Base-by-base conservation (phyloP, 1,140 invertebrate species). In the Branchinecta lindahli region DNA sequence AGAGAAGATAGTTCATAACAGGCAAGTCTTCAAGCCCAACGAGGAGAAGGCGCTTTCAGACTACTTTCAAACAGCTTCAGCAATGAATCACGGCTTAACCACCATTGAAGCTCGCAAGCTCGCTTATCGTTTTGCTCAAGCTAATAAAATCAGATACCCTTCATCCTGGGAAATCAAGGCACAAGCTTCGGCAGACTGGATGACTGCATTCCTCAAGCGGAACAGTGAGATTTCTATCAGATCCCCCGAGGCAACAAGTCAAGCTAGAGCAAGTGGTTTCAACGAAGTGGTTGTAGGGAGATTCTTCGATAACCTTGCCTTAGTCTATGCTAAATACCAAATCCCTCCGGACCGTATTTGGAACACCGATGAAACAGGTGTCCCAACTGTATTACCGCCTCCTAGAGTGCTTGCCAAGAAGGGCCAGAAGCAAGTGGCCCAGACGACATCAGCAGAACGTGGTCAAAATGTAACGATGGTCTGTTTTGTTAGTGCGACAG, bases 301-400 rank as follows among this genome's bases (percentile, higher is more conserved):
- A 45, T 68, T 68, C 18, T 68, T 73, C 68, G 33, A 72, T 47
- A 74, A 75, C 67, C 69, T 75, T 0, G 20, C 70, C n/a, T 44
- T 44, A 33, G 74, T 76, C 15, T 70, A 76, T 67, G 68, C 73
- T 46, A 69, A 66, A 45, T 52, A 76, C 68, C 46, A 70, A 18
- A 74, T 77, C 66, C 67, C 67, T 69, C 20, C 74, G 44, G n/a
- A 65, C 9, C 66, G 71, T 4, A 78, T 78, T 68, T 79, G 74
- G 71, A 80, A 80, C 73, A 73, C 77, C 15, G 79, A 80, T 71
- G 79, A 80, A 71, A 80, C 77, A 6, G 78, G 77, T 20, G 44
- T 77, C 10, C 77, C 74, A 45, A 79, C 79, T 21, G 79, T 80
- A 0, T 75, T 78, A 44, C 74, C 72, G 68, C 75, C 76, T 18